Evolutionary conservation across 2,888 invertebrate species (phyloP), one percentile per base, ranked within the genome.

Genomic region (Tenthredo scrophulariae): DNA sequence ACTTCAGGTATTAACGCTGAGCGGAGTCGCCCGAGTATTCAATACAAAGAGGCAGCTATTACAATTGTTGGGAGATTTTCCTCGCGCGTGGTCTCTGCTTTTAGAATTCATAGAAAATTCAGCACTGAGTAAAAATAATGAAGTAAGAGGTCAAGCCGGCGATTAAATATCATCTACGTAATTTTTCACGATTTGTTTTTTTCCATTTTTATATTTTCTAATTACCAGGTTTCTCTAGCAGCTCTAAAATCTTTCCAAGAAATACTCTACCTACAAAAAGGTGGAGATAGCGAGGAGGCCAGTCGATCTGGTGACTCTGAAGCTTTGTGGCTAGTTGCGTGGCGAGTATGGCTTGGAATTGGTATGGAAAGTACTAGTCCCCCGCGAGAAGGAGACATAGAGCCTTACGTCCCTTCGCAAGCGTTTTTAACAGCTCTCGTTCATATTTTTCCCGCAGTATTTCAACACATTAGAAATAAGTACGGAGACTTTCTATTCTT

Each of bases 211-310:
- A 13, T 67, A 67, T 26, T 33, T 33, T 65, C 1, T 9, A 46
- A 74, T n/a, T 22, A 84, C 0, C 89, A 96, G 96, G 96, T 98
- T 1, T 98, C 99, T 0, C 95, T 99, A 89, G 98, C 99, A 2
- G 99, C 99, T 0, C 94, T 99, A 9, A 99, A 99, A 94, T 98
- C 99, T 18, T 98, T 99, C 93, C 99, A 99, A 94, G 99, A 99
- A 93, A 97, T 99, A 89, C 95, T 99, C 88, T 96, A 97, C 89
- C 91, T 94, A 74, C 96, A 95, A 89, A 96, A 96, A 91, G 94
- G 94, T 88, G 90, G 90, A 72, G 93, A 95, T 85, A 93, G 92
- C 90, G 93, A 87, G 26, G 92, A 92, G 77, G 88, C 89, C 22
- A 89, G 89, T 15, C 92, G 91, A 65, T 90, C 93, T 3, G 92